phyloP scores from a whole-genome alignment of 2,797 vertebrate genomes.

The Syngnathus acus region DNA sequence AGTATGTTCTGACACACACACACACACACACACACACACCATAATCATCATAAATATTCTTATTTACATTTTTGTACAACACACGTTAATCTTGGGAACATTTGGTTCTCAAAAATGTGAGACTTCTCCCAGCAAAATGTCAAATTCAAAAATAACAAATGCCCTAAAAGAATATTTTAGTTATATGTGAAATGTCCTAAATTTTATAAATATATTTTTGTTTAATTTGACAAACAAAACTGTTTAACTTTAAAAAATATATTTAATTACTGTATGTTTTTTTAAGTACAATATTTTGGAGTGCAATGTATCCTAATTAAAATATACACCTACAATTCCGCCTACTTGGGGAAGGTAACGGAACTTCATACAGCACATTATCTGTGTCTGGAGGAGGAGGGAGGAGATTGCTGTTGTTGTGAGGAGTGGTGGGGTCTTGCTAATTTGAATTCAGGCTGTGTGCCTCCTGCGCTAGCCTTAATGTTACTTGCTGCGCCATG shows the following conservation, averaged over 20 bases:
- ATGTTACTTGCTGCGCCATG: constrained; percentile 64
- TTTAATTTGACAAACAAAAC: no score
- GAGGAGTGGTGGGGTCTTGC: constrained; percentile 17
- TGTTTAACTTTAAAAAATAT: no score
- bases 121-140: neutral
- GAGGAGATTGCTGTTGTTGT: neutral
- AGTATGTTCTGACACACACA: constrained; percentile 61
- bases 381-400: constrained; percentile 15
- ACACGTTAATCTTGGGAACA: neutral
- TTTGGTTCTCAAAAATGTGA: neutral
- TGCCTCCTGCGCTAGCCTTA: constrained; percentile 65
- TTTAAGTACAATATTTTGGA: no score
- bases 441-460: constrained; percentile 72
- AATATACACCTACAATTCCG: neutral
- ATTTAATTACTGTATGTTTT: no score
- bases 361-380: neutral
- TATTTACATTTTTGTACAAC: neutral
- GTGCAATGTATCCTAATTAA: no score
- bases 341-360: neutral
- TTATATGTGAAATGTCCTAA: no score
- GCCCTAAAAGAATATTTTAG: neutral
- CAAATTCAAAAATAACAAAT: neutral
- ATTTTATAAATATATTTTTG: no score
- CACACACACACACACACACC: no score
- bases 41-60: neutral